Evolutionary conservation across 1,140 invertebrate species (phyloP).

Genomic region (Augochlora pura): DNA sequence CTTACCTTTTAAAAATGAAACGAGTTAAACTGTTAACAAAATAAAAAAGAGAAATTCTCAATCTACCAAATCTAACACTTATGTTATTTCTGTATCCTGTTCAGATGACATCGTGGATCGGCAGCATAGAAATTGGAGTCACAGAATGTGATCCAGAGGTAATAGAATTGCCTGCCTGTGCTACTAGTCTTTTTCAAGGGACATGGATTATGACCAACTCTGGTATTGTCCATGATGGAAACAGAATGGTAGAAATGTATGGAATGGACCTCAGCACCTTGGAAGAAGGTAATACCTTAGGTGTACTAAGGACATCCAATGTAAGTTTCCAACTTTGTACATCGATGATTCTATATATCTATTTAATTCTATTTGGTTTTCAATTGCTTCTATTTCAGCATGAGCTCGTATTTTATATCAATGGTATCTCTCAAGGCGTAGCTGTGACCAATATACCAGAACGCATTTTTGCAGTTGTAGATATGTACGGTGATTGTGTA

Average conservation of each 20-base stretch:
- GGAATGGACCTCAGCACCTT: slow-evolving; percentile 91
- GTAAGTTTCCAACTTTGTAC: slow-evolving; percentile 75
- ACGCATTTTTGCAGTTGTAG: slow-evolving; percentile 91
- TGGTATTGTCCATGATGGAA: slow-evolving; percentile 91
- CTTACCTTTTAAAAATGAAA: too few species aligned
- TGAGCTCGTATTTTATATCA: slow-evolving; percentile 93
- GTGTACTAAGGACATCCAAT: slow-evolving; percentile 89
- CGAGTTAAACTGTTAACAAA: too few species aligned
- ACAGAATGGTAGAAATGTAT: slow-evolving; percentile 89
- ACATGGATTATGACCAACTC: slow-evolving; percentile 95
- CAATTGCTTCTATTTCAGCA: slow-evolving; percentile 79
- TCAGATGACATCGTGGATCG: slow-evolving; percentile 91
- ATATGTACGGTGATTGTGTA: slow-evolving; percentile 95
- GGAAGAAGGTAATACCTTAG: slow-evolving; percentile 91
- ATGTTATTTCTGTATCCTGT: slow-evolving; percentile 5
- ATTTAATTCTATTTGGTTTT: slow-evolving; percentile 23
- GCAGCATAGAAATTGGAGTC: slow-evolving; percentile 95
- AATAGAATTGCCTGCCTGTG: slow-evolving; percentile 90
- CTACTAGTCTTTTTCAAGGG: slow-evolving; percentile 90
- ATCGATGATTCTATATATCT: not conserved
- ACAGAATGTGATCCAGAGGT: slow-evolving; percentile 91
- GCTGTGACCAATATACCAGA: slow-evolving; percentile 89
- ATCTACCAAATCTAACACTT: too few species aligned
- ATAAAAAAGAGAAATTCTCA: too few species aligned
- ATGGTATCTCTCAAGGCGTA: slow-evolving; percentile 92